phyloP scores from a whole-genome alignment of 2,113 vertebrate genomes.

The Camelus dromedarius region DNA sequence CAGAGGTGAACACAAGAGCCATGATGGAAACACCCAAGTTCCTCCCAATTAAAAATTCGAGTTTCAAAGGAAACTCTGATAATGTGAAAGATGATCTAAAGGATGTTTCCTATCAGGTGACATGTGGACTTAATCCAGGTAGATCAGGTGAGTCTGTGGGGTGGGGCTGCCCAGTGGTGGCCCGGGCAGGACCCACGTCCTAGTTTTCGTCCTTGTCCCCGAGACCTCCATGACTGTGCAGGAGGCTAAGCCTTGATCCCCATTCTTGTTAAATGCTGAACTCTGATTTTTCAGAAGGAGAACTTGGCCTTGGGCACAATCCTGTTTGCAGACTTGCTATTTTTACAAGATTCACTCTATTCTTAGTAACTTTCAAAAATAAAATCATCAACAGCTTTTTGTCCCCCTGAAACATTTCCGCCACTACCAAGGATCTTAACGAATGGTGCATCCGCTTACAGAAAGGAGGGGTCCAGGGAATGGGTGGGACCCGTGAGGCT shows the following conservation, averaged over 20 bases:
- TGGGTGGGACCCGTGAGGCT: not conserved
- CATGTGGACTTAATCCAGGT: rapidly evolving
- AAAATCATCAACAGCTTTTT: constrained; percentile 71
- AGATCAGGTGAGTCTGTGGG: rapidly evolving
- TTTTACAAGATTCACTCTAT: constrained; percentile 65
- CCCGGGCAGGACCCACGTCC: rapidly evolving
- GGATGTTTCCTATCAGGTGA: rapidly evolving
- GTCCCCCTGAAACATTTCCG: constrained; percentile 54
- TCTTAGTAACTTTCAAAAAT: constrained; percentile 76
- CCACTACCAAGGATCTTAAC: constrained; percentile 63
- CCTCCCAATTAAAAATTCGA: rapidly evolving
- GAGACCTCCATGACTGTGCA: rapidly evolving
- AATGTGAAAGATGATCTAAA: rapidly evolving
- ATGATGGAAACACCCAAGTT: rapidly evolving
- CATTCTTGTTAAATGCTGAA: not conserved
- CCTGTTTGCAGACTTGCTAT: constrained; percentile 41
- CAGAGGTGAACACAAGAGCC: not conserved
- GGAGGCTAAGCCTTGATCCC: not conserved
- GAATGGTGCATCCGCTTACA: constrained; percentile 18
- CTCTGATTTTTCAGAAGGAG: not conserved
- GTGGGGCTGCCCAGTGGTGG: rapidly evolving
- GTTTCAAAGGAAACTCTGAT: rapidly evolving
- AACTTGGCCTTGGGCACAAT: constrained; percentile 23
- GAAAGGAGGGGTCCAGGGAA: not conserved
- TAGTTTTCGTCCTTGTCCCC: rapidly evolving